Conservation (phyloP, 2,888 invertebrate species). For the Standfussiana lucernea region DNA sequence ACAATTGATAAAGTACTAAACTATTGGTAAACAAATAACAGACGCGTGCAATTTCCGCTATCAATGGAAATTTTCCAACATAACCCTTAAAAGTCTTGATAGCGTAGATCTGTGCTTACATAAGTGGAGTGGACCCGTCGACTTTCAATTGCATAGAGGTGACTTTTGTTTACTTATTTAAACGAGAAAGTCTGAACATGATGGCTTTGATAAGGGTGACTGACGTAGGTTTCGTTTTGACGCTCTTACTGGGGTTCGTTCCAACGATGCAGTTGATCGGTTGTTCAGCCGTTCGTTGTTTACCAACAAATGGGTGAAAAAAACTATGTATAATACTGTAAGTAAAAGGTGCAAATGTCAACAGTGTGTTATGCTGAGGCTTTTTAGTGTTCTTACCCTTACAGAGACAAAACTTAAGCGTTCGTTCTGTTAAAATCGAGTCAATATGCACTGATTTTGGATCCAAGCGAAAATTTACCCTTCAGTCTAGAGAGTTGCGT, state of each 20-base stretch:
- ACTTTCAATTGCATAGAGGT: constrained; percentile 52
- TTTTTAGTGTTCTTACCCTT: not conserved
- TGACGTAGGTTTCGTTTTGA: constrained; percentile 30
- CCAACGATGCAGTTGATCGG: not conserved
- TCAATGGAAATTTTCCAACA: constrained; percentile 52
- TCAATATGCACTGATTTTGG: not conserved
- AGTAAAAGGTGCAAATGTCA: not conserved
- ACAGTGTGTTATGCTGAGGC: not conserved
- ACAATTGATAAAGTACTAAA: not conserved
- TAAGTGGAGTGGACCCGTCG: constrained; percentile 29
- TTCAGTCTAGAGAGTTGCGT: too few species aligned
- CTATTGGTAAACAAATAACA: constrained; percentile 19
- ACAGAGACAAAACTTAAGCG: not conserved
- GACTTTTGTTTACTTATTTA: constrained; percentile 31
- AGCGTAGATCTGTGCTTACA: constrained; percentile 9
- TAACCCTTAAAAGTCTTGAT: constrained; percentile 21
- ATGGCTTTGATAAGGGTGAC: not conserved
- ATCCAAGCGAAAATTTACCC: not conserved
- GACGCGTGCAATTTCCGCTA: constrained; percentile 25
- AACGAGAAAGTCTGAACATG: constrained; percentile 33
- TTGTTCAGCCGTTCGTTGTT: not conserved
- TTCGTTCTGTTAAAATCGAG: not conserved
- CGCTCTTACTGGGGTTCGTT: not conserved
- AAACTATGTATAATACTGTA: not conserved
- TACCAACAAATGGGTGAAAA: not conserved